These are phyloP conservation scores for Taphrorychus bicolor DNA, from an alignment of 2,888 invertebrate genomes.

Conservation along the genomic window DNA sequence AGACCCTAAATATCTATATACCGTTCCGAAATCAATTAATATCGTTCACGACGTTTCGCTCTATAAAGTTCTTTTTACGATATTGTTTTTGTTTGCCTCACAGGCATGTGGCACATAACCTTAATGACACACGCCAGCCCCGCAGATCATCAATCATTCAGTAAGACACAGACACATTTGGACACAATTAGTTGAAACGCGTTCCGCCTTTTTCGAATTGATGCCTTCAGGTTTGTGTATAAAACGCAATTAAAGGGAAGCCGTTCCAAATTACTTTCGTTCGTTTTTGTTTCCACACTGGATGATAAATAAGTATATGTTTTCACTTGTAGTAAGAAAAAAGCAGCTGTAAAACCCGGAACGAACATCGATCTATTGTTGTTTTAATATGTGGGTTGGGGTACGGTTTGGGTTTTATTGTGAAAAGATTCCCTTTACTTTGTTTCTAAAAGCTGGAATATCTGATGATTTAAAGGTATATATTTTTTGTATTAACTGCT, in stretches of 20 bases:
- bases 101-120: slow-evolving; percentile 25
- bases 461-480: too few relatives aligned
- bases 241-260: slow-evolving; percentile 26
- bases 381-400: too few relatives aligned
- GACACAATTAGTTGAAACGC: slow-evolving; percentile 41
- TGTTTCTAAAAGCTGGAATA: too few relatives aligned
- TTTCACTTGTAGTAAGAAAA: not conserved
- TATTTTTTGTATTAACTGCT: too few relatives aligned
- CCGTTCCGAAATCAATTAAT: slow-evolving; percentile 22
- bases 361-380: too few relatives aligned
- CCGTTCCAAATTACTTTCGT: slow-evolving; percentile 15
- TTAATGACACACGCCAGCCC: slow-evolving; percentile 38
- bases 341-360: too few relatives aligned
- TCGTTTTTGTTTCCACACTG: slow-evolving; percentile 1
- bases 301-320: slow-evolving; percentile 9
- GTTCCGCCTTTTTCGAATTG: slow-evolving; percentile 39
- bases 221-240: slow-evolving; percentile 32
- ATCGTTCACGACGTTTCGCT: slow-evolving; percentile 21
- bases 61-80: slow-evolving; percentile 24
- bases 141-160: slow-evolving; percentile 39
- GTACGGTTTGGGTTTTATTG: too few relatives aligned
- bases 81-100: slow-evolving; percentile 35
- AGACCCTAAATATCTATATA: not conserved
- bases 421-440: too few relatives aligned
- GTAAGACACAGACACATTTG: slow-evolving; percentile 40